Evolutionary conservation across 2,888 invertebrate species (phyloP), one percentile per base, ranked within the genome.

Genomic region (Tigriopus californicus): DNA sequence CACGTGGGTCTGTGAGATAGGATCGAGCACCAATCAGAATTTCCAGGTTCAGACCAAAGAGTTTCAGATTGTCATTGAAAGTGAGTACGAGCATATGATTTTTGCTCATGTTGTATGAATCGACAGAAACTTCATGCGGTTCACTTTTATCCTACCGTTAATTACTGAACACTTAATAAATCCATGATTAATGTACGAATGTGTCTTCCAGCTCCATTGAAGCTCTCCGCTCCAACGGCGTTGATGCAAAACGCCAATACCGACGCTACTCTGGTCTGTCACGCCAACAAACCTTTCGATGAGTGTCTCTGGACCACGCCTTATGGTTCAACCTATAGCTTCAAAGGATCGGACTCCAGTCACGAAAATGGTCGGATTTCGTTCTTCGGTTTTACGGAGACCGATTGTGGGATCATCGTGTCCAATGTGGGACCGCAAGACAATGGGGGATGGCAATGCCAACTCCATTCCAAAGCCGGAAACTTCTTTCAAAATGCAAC

Each of bases 281-380:
- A 58, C 49, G 58, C 58, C 10, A 58, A 58, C 49, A 58, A 58
- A 8, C 24, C 42, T 11, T 58, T 40, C 33, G 58, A 58, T n/a
- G 44, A 4, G 18, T 58, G 58, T 33, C 15, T 44, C 15, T 58
- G 58, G 58, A 46, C 42, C 22, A 58, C 58, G 4, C 58, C 58
- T 15, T 58, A 58, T 49, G 48, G 47, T 24, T n/a, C 13, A 8
- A 58, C 41, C 47, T 33, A 44, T 41, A 58, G 25, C 15, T 48
- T 46, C 48, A 13, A 24, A 12, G 46, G 46, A 18, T 25, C 20
- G 12, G 18, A 33, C 18, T 18, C 33, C 41, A 40, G 40, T 12
- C 58, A 58, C 18, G 58, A 58, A 40, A 58, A 58, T 25, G 58
- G 58, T 18, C 47, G 58, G 8, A 42, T 58, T 40, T 12, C 40